Percentiles rank a stretch among this genome's conserved stretches.
These are phyloP conservation scores for Microcebus lehilahytsara DNA, from an alignment of 2,113 vertebrate species.

Conservation along the genomic window DNA sequence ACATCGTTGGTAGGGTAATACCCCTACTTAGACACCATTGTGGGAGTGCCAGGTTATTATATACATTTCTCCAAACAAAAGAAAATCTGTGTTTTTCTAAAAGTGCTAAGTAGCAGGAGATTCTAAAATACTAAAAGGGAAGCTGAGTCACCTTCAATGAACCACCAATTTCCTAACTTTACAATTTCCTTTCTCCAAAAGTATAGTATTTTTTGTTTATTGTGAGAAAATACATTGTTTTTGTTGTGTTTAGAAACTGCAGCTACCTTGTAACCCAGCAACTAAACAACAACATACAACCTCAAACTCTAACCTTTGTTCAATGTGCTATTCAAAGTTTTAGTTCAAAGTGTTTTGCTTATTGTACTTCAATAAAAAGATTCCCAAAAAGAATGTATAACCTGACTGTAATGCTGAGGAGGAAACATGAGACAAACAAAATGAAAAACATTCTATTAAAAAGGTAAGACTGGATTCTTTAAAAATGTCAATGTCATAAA, in stretches of 20 bases:
- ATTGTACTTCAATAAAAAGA: neutral
- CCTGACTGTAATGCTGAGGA: neutral
- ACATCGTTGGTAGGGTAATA: neutral
- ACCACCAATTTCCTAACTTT: neutral
- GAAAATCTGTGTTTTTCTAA: neutral
- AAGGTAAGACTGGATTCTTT: neutral
- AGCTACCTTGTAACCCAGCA: neutral
- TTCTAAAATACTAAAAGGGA: neutral
- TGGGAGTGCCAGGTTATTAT: neutral
- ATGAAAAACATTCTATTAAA: neutral
- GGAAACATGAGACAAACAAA: neutral
- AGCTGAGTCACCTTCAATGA: neutral
- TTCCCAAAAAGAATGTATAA: neutral
- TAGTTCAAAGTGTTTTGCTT: neutral
- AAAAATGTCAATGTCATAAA: neutral
- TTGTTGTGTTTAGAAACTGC: neutral
- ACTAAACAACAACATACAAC: neutral
- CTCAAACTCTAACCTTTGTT: neutral
- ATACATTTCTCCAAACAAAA: neutral
- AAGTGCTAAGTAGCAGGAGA: neutral
- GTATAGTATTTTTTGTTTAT: neutral
- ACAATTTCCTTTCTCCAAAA: neutral
- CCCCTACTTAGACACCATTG: neutral
- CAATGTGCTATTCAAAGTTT: neutral
- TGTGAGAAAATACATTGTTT: neutral